Evolutionary conservation across 2,113 vertebrate genomes (phyloP), one percentile per base, ranked within the genome.

Genomic region (Bubalus kerabau): DNA sequence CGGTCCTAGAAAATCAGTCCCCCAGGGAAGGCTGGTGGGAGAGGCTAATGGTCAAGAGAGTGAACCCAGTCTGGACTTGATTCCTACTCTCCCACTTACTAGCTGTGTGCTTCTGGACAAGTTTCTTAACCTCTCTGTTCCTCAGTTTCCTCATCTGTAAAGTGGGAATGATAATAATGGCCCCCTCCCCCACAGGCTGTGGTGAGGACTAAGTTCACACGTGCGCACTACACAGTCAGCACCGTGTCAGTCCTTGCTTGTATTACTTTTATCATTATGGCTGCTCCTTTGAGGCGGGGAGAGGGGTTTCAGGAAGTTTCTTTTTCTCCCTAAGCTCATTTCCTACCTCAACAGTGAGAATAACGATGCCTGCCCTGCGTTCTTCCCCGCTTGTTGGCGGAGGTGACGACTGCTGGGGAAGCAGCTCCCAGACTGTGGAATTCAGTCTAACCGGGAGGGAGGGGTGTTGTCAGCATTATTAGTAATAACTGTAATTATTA

Each of bases 401-500:
- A 93, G 43, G 50, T 74, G 78, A 59, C 50, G 24, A 21, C 46
- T 50, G 40, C 81, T 81, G 57, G 80, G 74, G 60, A 89, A 91
- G 91, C 85, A 50, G 89, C 52, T 88, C 91, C 60, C 12, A 7
- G 71, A 60, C 2, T 21, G 48, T 23, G 87, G 96, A 78, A 87
- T 32, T 71, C 59, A 3, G 13, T 46, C 15, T 91, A 93, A 96
- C 86, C 0, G 67, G 90, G 86, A 95, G 86, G 96, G 96, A 94
- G 94, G 96, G 54, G 57, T 91, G 82, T 83, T 97, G 96, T 97
- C 98, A 85, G 59, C 9, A 0, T 60, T 97, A 89, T 94, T 97
- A 94, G 91, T 97, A 97, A 97, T 97, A 97, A 93, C 96, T 86
- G 23, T 97, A 98, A 98, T 98, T 97, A 98, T 93, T 93, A 98